Base-by-base conservation (phyloP, 1,140 invertebrate species). In the Tenebrio molitor region DNA sequence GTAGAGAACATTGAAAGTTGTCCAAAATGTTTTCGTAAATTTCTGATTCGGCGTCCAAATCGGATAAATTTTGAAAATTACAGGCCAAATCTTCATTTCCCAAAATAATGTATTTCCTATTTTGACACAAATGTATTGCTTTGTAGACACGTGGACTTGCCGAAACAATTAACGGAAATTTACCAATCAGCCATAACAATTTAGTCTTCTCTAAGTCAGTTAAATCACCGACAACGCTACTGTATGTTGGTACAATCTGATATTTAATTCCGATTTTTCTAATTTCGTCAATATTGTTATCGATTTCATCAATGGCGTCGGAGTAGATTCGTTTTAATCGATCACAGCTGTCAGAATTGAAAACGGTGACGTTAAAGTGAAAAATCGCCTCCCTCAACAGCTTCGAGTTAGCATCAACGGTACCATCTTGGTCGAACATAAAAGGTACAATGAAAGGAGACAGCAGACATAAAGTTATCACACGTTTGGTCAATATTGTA, bases 401-500 rank as follows among this genome's bases (percentile, higher is more conserved):
- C 29, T 33, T 15, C 15, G 8, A 1, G 12, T 58, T 58, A 2
- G n/a, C 4, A 8, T 29, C 23, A 2, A 29, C 10, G 1, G 6
- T 29, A n/a, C n/a, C n/a, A 12, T 58, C 12, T 2, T 15, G 29
- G 5, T 2, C n/a, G 3, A 29, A 33, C n/a, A n/a, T n/a, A n/a
- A n/a, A n/a, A n/a, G 21, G 21, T 29, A 25, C 23, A 14, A 58
- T 58, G 5, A 14, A 29, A 2, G 21, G 50, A 2, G 23, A 33
- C 23, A 58, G 14, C 50, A 58, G 10, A 25, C 23, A 25, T 12
- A 14, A 15, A 8, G 10, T 14, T 16, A 58, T 29, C 21, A 58
- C 50, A 33, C 50, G 50, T 58, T 58, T 58, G n/a, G 29, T 58
- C 21, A 21, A 29, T 25, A 10, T 12, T 29, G n/a, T 29, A 1